Evolutionary conservation across 2,113 vertebrate species (phyloP).

Genomic region (Zosterops hypoxanthus): DNA sequence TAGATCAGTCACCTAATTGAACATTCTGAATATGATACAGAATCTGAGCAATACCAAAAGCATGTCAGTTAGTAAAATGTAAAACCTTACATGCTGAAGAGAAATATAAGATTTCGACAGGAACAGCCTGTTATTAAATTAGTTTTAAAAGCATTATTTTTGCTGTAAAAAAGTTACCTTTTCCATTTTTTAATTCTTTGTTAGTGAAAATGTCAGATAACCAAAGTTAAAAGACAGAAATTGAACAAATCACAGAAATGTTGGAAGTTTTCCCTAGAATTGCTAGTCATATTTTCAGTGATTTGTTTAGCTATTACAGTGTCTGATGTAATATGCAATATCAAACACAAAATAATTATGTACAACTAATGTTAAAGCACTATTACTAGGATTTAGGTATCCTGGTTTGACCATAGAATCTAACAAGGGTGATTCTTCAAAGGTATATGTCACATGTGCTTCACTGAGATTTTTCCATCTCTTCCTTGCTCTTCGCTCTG

Average conservation of each 20-base stretch:
- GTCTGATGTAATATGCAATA: background rate
- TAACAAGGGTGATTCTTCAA: background rate
- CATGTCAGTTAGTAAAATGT: background rate
- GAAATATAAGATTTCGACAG: background rate
- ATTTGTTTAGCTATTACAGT: background rate
- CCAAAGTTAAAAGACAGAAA: background rate
- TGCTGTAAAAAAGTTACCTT: background rate
- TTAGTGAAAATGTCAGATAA: background rate
- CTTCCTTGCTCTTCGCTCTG: background rate
- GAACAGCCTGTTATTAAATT: background rate
- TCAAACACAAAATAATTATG: background rate
- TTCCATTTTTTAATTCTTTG: background rate
- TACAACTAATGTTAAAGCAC: background rate
- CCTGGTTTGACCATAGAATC: background rate
- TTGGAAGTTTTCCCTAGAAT: background rate
- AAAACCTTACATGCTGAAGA: background rate
- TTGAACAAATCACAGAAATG: background rate
- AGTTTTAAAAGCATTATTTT: background rate
- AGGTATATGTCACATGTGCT: background rate
- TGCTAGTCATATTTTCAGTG: background rate
- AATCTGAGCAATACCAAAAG: background rate
- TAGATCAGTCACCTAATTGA: background rate
- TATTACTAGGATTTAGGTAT: background rate
- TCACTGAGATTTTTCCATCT: background rate
- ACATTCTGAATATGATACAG: background rate